Conservation (phyloP, 2,797 vertebrate species). For the Sternarchorhynchus goeldii region DNA sequence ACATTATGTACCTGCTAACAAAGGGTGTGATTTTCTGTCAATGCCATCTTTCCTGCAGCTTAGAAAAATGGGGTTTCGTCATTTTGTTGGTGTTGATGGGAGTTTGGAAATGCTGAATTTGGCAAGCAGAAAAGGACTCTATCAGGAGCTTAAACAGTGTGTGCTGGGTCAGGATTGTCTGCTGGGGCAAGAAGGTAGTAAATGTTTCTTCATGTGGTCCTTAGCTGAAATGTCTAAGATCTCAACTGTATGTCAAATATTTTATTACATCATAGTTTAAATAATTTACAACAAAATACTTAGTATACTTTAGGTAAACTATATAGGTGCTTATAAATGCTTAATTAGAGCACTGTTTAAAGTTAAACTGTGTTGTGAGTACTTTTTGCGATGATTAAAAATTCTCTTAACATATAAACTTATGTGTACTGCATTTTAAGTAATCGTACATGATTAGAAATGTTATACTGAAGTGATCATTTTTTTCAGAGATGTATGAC, state of each 20-base stretch:
- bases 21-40: neutral
- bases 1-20: constrained; percentile 17
- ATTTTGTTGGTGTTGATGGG: constrained; percentile 86
- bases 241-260: no score
- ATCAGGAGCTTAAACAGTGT: constrained; percentile 75
- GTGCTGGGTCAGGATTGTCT: constrained; percentile 78
- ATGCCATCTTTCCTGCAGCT: constrained; percentile 70
- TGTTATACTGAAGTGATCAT: neutral
- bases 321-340: no score
- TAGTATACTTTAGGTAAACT: no score
- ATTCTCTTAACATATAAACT: neutral
- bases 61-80: constrained; percentile 77
- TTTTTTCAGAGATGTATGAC: constrained; percentile 75
- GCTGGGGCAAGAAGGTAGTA: constrained; percentile 77
- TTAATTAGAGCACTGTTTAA: no score
- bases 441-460: neutral
- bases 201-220: neutral
- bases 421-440: neutral
- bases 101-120: constrained; percentile 82
- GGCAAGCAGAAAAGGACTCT: constrained; percentile 75
- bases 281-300: no score
- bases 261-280: no score
- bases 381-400: no score
- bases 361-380: no score
- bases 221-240: neutral